Conservation (phyloP, 2,113 vertebrate genomes). For the Chinchilla lanigera region DNA sequence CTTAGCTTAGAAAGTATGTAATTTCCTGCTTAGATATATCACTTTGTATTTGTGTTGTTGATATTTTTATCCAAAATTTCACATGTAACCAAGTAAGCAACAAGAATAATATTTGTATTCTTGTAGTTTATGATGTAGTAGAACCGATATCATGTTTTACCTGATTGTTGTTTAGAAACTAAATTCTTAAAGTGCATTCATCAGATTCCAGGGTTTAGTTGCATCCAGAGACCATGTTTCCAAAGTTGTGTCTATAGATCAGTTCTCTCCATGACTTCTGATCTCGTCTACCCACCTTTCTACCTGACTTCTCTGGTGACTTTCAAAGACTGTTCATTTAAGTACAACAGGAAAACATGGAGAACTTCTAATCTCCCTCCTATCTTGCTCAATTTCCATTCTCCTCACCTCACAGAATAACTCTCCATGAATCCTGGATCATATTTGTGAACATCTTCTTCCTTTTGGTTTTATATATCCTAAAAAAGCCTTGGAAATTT, state of each 20-base stretch:
- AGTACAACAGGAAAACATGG: neutral
- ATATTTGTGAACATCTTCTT: neutral
- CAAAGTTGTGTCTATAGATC: neutral
- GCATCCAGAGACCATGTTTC: neutral
- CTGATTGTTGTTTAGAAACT: neutral
- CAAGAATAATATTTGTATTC: neutral
- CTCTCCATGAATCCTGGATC: neutral
- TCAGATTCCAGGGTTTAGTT: neutral
- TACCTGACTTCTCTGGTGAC: neutral
- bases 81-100: neutral
- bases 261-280: neutral
- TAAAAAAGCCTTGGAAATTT: neutral
- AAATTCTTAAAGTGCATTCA: neutral
- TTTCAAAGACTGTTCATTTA: neutral
- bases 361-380: neutral
- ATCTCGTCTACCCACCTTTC: neutral
- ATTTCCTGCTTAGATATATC: neutral
- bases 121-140: neutral
- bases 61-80: neutral
- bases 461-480: neutral
- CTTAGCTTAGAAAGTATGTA: neutral
- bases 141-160: neutral
- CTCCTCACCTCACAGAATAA: neutral
- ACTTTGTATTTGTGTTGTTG: neutral
- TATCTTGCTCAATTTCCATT: neutral